Evolutionary conservation across 2,797 vertebrate genomes (phyloP).

Genomic region (Tamandua tetradactyla): DNA sequence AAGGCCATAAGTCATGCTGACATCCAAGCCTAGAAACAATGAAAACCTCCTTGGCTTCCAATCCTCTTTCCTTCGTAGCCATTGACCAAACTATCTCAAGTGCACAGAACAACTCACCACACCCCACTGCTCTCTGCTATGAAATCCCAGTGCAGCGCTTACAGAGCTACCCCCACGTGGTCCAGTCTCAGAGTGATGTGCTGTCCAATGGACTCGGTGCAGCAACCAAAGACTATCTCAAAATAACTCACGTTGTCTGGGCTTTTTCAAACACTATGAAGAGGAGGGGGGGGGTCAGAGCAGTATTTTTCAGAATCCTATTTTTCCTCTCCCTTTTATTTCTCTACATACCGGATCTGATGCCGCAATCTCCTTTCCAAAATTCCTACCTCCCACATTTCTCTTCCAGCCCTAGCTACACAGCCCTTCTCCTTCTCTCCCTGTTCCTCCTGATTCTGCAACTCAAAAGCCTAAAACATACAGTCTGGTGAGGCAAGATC

Average conservation of each 20-base stretch:
- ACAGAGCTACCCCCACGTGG: rapidly evolving
- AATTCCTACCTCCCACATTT: background rate
- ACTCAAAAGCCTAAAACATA: background rate
- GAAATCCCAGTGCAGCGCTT: background rate
- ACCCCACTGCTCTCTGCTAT: background rate
- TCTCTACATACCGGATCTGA: background rate
- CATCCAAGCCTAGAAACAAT: conserved; percentile 41
- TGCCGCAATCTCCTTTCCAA: background rate
- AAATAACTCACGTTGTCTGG: background rate
- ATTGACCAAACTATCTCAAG: background rate
- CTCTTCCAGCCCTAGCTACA: background rate
- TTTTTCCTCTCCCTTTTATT: background rate
- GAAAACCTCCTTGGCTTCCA: conserved; percentile 18
- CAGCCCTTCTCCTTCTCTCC: background rate
- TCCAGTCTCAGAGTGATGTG: background rate
- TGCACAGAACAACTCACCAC: background rate
- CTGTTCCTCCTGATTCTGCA: background rate
- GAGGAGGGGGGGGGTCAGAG: background rate
- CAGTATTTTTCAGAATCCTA: background rate
- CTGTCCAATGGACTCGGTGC: background rate
- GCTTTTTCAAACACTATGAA: background rate
- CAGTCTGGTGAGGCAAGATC: background rate
- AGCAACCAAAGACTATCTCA: background rate
- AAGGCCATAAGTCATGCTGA: conserved; percentile 37
- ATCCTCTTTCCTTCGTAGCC: background rate